Base-by-base conservation (phyloP, 2,113 vertebrate species). In the Lophius piscatorius region DNA sequence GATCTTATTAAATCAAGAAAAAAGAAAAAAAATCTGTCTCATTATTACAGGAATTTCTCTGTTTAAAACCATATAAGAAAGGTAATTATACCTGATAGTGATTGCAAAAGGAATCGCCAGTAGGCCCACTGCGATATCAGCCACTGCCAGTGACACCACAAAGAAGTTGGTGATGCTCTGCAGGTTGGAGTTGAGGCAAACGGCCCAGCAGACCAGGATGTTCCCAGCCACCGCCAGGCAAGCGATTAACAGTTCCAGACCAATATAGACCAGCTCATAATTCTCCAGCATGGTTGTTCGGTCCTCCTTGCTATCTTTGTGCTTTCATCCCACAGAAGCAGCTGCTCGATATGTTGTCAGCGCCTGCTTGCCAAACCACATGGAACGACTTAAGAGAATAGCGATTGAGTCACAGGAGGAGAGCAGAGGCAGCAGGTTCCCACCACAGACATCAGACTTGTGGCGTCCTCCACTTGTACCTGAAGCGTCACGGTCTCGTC, bases 81-180 rank as follows among this genome's bases (percentile, higher is more conserved):
- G 3, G 4, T 12, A 31, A 18, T 9, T 3, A 17, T 77, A 89
- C 87, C 87, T 89, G 26, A 89, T 96, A 66, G 92, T 89, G 78
- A 98, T 92, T 46, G 97, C 95, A 0, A 98, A 98, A 22, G 97
- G 97, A 61, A 99, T 95, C 16, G 95, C 97, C 20, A 99, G 93
- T 44, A 98, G 83, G 0, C 97, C 97, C 78, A 99, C 97, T 0
- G 96, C 96, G 0, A 99, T 95, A 82, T 98, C 97, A 1, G 97
- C 97, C 4, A 92, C 91, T 0, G 96, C 97, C 87, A 99, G 84
- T 0, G 97, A 99, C 51, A 95, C 95, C 87, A 99, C 92, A 0
- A 99, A 99, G 73, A 93, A 96, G 88, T 98, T 98, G 86, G 97
- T 99, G 91, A 96, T 94, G 54, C 90, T 98, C 90, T 97, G 97